Base-by-base conservation (phyloP, 2,113 vertebrate species). In the Nibea albiflora region DNA sequence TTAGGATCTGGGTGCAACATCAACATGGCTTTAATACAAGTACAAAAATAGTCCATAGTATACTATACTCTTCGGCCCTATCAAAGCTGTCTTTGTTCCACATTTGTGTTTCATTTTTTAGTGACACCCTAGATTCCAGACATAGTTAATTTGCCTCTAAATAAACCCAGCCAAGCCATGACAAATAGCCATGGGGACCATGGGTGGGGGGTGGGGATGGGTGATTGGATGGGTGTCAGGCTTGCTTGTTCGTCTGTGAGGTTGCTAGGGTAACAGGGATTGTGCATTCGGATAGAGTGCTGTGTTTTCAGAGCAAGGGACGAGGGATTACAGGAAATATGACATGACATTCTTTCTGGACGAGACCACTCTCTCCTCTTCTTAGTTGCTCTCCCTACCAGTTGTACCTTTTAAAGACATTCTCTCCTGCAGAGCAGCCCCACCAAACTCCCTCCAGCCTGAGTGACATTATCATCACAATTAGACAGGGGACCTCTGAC, bases 401-500 rank as follows among this genome's bases (percentile, higher is more conserved):
- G 60, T 86, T 81, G 73, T 49, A 81, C 57, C 76, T 66, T 87
- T 62, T 57, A 78, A 79, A 90, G 81, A 77, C 63, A 91, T 73
- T 90, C 83, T 84, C 74, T 78, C 69, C 80, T 71, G 63, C 76
- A 75, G 83, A 88, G 70, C 74, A 66, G 71, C 81, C 83, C 84
- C 85, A 68, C 83, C 83, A 78, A 73, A 58, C 81, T 66, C 92
- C 70, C 89, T 82, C 88, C 83, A 89, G 92, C 89, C 92, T 89
- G 87, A 86, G 85, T 93, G 93, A 94, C 94, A 95, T 96, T 96
- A 95, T 95, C 95, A 96, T 95, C 85, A 96, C 95, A 96, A 95
- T 96, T 91, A 94, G 92, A 93, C 84, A 80, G 89, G 89, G 91
- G 93, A 94, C 94, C 94, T 95, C 87, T 95, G 94, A 94, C 94